These are phyloP conservation scores for Hucho hucho DNA, from an alignment of 2,113 vertebrate species.

Conservation along the genomic window DNA sequence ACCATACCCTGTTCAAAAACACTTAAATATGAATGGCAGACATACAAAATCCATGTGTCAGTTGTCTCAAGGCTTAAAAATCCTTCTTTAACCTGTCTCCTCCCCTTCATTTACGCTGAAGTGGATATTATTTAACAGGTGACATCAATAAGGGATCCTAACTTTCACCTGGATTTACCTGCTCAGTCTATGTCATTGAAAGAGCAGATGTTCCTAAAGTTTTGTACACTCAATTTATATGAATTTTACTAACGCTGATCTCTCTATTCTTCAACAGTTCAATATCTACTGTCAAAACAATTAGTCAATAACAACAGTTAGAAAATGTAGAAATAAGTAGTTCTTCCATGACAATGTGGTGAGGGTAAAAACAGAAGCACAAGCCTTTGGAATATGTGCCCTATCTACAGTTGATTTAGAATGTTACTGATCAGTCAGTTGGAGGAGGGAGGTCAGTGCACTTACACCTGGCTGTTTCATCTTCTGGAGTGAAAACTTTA, in stretches of 20 bases:
- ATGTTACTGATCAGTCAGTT: background rate
- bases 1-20: no score
- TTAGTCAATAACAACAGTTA: background rate
- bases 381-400: background rate
- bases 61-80: no score
- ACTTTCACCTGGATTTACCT: background rate
- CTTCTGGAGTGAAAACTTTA: conserved; percentile 99
- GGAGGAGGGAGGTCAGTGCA: conserved; percentile 38
- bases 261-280: conserved; percentile 17
- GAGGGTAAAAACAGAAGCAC: background rate
- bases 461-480: conserved; percentile 99
- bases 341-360: background rate
- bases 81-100: no score
- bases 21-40: no score
- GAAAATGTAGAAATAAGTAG: conserved; percentile 16
- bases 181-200: no score
- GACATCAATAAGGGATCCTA: no score
- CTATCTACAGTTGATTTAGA: background rate
- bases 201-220: background rate
- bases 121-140: no score
- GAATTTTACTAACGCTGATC: conserved; percentile 19
- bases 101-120: no score
- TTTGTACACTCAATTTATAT: conserved; percentile 15
- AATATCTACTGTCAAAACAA: background rate
- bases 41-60: no score